Conservation (phyloP, 2,113 vertebrate species). For the Bufo gargarizans region DNA sequence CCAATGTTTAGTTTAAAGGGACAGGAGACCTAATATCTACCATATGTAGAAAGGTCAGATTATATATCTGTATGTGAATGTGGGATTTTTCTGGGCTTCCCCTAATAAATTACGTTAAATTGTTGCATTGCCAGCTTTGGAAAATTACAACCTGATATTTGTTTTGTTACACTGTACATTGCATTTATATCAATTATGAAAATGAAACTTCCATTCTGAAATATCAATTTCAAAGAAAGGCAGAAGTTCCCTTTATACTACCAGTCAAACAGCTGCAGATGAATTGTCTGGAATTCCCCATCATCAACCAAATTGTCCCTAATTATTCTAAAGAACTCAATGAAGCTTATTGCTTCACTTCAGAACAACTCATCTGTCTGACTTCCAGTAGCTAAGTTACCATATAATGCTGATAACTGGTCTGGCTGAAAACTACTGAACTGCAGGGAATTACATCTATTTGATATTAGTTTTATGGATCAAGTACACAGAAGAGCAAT, state of each 20-base stretch:
- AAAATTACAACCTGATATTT: background rate
- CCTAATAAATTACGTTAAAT: background rate
- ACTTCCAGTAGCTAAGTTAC: background rate
- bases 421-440: too few species aligned
- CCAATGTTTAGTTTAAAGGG: background rate
- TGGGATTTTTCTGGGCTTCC: background rate
- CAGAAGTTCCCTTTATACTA: background rate
- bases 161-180: background rate
- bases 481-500: background rate
- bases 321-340: background rate
- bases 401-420: background rate
- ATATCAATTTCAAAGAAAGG: background rate
- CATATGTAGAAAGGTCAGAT: background rate
- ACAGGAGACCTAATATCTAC: background rate
- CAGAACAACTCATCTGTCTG: background rate
- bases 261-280: background rate
- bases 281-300: conserved; percentile 37
- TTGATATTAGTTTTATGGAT: background rate
- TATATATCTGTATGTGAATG: background rate
- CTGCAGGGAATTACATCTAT: background rate
- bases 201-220: background rate
- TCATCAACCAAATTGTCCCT: conserved; percentile 5
- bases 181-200: background rate
- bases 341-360: background rate
- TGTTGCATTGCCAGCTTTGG: background rate